Conservation (phyloP, 1,140 invertebrate species). For the Amyelois transitella region DNA sequence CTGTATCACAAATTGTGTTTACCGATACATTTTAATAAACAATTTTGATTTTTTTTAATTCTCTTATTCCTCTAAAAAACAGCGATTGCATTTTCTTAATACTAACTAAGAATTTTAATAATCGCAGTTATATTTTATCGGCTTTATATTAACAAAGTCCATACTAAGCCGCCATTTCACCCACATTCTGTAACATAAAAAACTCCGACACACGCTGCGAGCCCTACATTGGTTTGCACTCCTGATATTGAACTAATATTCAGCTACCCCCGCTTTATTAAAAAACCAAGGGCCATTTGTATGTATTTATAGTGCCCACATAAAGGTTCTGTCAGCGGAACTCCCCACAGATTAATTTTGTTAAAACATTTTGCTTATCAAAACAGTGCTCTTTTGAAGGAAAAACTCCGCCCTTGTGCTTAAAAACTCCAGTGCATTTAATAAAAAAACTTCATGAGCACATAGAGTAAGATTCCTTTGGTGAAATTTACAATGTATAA, state of each 20-base stretch:
- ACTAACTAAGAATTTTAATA: too few species aligned
- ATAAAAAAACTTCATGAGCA: not conserved
- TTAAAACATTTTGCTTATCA: slow-evolving; percentile 56
- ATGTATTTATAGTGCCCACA: slow-evolving; percentile 57
- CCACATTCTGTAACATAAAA: slow-evolving; percentile 40
- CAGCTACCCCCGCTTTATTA: slow-evolving; percentile 67
- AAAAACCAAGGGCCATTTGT: slow-evolving; percentile 71
- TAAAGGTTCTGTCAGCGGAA: slow-evolving; percentile 48
- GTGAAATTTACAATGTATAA: too few species aligned
- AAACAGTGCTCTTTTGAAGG: not conserved
- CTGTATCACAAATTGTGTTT: too few species aligned
- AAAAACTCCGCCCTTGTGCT: not conserved
- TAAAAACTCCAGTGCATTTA: not conserved
- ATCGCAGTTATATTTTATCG: too few species aligned
- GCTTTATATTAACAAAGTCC: slow-evolving; percentile 9
- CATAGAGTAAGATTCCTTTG: not conserved
- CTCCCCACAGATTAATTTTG: slow-evolving; percentile 65
- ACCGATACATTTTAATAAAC: too few species aligned
- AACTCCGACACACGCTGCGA: slow-evolving; percentile 31
- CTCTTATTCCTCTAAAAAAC: too few species aligned
- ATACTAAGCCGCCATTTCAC: slow-evolving; percentile 23
- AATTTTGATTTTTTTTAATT: too few species aligned
- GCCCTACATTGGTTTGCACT: slow-evolving; percentile 71
- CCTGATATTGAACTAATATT: slow-evolving; percentile 69
- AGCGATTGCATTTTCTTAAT: too few species aligned